These are phyloP conservation scores for Leptobrachium ailaonicum DNA, from an alignment of 2,113 vertebrate genomes.

Conservation along the genomic window DNA sequence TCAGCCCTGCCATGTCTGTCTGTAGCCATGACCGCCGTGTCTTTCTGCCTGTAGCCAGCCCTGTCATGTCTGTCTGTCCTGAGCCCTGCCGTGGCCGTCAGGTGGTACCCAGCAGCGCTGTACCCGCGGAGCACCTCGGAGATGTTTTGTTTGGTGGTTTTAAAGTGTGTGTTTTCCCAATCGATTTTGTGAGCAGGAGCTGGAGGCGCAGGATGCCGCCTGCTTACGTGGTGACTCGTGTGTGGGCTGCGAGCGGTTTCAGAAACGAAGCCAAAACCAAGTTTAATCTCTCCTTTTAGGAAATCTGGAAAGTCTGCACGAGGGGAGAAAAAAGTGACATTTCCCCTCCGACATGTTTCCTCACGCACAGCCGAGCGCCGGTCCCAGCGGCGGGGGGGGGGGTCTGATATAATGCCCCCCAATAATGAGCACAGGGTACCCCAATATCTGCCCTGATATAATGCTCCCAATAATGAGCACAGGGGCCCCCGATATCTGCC, in stretches of 20 bases:
- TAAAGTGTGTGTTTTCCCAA: background rate
- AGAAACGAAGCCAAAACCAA: slow-evolving; percentile 52
- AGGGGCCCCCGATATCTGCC: too few relatives aligned
- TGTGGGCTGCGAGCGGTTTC: slow-evolving; percentile 57
- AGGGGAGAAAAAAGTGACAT: slow-evolving; percentile 45
- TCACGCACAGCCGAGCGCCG: slow-evolving; percentile 35
- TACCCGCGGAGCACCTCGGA: background rate
- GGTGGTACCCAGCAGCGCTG: too few relatives aligned
- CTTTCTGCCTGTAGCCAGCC: too few relatives aligned
- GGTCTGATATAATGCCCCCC: background rate
- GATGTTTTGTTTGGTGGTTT: background rate
- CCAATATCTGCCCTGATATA: slow-evolving; percentile 27
- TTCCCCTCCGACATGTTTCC: slow-evolving; percentile 51
- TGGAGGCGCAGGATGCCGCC: slow-evolving; percentile 25
- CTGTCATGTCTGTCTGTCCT: too few relatives aligned
- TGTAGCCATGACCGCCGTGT: too few relatives aligned
- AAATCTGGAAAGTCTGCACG: slow-evolving; percentile 53
- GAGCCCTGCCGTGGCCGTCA: too few relatives aligned
- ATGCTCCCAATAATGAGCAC: too few relatives aligned
- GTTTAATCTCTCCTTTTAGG: slow-evolving; percentile 54
- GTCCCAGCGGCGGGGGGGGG: background rate
- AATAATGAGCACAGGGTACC: too few relatives aligned
- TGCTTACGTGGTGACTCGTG: slow-evolving; percentile 52
- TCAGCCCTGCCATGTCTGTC: too few relatives aligned
- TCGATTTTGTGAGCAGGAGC: slow-evolving; percentile 13